Percentiles rank a stretch among this genome's conserved stretches.
phyloP scores from a whole-genome alignment of 2,888 invertebrate genomes.

The Acanthosepion esculentum region DNA sequence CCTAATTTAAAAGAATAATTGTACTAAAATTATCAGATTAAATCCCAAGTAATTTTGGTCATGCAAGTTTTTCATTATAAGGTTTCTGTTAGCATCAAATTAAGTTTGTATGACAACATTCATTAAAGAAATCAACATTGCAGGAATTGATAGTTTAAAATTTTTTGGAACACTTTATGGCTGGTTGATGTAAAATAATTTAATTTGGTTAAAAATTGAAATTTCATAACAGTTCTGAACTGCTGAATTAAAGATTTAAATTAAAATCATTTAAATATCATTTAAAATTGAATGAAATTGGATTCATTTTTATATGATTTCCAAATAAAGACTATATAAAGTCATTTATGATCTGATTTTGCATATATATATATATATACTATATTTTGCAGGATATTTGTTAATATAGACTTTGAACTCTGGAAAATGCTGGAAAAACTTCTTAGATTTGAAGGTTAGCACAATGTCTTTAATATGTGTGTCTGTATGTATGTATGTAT shows the following conservation, averaged over 20 bases:
- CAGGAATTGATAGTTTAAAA: slow-evolving; percentile 16
- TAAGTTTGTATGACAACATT: neutral
- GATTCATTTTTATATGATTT: neutral
- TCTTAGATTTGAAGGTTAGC: slow-evolving; percentile 16
- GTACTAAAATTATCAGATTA: neutral
- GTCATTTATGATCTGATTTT: slow-evolving; percentile 34
- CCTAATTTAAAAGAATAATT: neutral
- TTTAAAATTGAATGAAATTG: neutral
- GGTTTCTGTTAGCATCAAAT: neutral
- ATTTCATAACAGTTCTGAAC: neutral
- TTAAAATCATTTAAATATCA: neutral
- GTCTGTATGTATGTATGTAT: no score
- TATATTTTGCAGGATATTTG: slow-evolving; percentile 33
- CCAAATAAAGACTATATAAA: neutral
- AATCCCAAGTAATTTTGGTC: neutral
- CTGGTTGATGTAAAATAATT: neutral
- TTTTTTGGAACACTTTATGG: neutral
- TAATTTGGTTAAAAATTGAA: neutral
- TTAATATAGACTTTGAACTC: neutral
- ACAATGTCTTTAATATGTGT: neutral
- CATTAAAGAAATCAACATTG: neutral
- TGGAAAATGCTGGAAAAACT: neutral
- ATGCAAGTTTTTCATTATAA: neutral
- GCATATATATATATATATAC: neutral
- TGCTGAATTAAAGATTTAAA: neutral